A percentile compares a stretch with the other conserved stretches of the same genome.
Conservation (phyloP, 1,140 invertebrate genomes). For the Mamestra configurata region DNA sequence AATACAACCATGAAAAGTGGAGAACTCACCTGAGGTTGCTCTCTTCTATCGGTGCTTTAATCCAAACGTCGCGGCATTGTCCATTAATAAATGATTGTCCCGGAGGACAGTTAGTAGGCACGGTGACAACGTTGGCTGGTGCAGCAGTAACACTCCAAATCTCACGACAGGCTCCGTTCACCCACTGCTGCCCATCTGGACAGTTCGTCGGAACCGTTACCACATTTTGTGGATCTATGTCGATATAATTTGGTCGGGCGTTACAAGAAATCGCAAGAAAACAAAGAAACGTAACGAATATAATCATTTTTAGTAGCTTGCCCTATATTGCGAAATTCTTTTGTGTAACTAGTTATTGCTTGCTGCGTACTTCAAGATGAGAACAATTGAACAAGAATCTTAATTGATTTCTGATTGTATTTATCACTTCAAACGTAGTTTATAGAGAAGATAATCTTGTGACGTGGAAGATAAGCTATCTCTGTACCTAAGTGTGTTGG, state of each 20-base stretch:
- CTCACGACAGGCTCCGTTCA: slow-evolving; percentile 64
- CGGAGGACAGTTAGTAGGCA: slow-evolving; percentile 65
- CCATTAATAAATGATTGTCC: slow-evolving; percentile 68
- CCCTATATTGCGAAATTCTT: slow-evolving; percentile 1
- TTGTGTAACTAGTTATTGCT: slow-evolving; percentile 9
- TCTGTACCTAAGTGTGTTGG: not conserved
- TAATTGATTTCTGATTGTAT: slow-evolving; percentile 59
- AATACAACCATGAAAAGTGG: not conserved
- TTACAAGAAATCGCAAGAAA: slow-evolving; percentile 30
- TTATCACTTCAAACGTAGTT: slow-evolving; percentile 50
- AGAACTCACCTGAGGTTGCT: slow-evolving; percentile 27
- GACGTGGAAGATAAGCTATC: slow-evolving; percentile 55
- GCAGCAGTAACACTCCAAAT: slow-evolving; percentile 52
- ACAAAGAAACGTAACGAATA: slow-evolving; percentile 38
- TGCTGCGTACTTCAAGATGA: not conserved
- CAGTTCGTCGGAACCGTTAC: slow-evolving; percentile 29
- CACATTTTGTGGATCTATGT: slow-evolving; percentile 35
- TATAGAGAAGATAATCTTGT: slow-evolving; percentile 48
- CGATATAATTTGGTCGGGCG: slow-evolving; percentile 40
- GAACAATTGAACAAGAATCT: slow-evolving; percentile 38
- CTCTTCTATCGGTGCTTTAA: not conserved
- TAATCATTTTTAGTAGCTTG: slow-evolving; percentile 43
- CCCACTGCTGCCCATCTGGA: slow-evolving; percentile 49
- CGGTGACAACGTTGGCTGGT: slow-evolving; percentile 59
- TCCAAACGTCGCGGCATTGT: slow-evolving; percentile 70